Conservation (phyloP, 2,797 vertebrate genomes). For the Morelia viridis region DNA sequence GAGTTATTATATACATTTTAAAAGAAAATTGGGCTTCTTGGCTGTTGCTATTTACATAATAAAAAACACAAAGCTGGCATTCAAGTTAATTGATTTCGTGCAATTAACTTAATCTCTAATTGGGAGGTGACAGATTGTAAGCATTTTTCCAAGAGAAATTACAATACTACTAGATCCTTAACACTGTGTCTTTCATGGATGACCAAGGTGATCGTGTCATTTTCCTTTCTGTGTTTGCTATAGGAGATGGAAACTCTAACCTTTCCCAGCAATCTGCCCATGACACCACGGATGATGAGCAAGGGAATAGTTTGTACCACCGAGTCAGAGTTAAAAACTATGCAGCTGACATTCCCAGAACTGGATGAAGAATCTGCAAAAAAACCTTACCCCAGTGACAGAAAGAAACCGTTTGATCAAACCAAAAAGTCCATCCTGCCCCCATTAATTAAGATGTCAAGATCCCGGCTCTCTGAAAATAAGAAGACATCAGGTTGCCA, state of each 20-base stretch:
- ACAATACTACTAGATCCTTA: neutral
- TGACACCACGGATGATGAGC: constrained; percentile 50
- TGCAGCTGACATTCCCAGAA: constrained; percentile 40
- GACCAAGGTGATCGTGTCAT: neutral
- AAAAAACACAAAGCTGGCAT: neutral
- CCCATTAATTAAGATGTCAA: constrained; percentile 49
- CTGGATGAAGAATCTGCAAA: constrained; percentile 5
- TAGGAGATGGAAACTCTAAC: constrained; percentile 61
- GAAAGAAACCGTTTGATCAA: constrained; percentile 30
- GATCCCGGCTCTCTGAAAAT: constrained; percentile 36
- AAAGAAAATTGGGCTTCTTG: neutral
- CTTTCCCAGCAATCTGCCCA: constrained; percentile 43
- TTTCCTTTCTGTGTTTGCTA: constrained; percentile 4
- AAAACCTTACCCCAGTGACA: neutral
- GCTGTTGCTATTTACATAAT: neutral
- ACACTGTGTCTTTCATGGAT: neutral
- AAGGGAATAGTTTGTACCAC: neutral
- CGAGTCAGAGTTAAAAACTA: constrained; percentile 29
- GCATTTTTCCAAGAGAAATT: neutral
- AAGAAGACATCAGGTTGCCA: constrained; percentile 31
- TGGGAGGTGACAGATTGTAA: neutral
- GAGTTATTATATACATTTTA: neutral
- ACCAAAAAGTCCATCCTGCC: constrained; percentile 47
- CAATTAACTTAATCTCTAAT: neutral
- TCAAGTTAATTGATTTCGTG: neutral